Conservation (phyloP, 2,113 vertebrate genomes). For the Pangasianodon gigas region DNA sequence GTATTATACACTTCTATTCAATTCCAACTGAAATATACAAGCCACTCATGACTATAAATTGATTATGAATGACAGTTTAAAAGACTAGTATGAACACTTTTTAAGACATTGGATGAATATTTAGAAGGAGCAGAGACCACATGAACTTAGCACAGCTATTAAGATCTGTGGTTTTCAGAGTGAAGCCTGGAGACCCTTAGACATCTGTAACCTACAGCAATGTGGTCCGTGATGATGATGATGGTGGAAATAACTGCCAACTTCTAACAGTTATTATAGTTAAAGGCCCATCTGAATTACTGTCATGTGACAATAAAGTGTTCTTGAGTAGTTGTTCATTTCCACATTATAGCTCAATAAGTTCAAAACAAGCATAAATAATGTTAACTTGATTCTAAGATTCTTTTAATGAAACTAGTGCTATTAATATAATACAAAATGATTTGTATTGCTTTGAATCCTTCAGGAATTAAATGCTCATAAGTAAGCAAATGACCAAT, state of each 20-base stretch:
- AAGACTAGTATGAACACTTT: background rate
- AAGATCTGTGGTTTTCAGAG: background rate
- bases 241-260: background rate
- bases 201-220: background rate
- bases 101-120: background rate
- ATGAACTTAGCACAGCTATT: background rate
- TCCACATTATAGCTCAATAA: background rate
- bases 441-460: background rate
- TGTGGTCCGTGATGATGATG: background rate
- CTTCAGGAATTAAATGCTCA: background rate
- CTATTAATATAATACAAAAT: background rate
- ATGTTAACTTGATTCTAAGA: too few species aligned
- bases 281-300: background rate
- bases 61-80: conserved; percentile 20
- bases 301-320: background rate
- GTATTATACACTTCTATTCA: conserved; percentile 1
- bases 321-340: background rate
- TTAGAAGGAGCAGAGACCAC: conserved; percentile 7
- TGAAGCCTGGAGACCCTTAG: background rate
- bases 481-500: background rate
- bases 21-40: conserved; percentile 27
- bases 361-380: background rate
- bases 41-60: conserved; percentile 7
- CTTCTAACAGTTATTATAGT: background rate
- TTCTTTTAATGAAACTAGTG: background rate